Evolutionary conservation across 2,888 invertebrate genomes (phyloP).

Genomic region (Emmelina monodactyla): DNA sequence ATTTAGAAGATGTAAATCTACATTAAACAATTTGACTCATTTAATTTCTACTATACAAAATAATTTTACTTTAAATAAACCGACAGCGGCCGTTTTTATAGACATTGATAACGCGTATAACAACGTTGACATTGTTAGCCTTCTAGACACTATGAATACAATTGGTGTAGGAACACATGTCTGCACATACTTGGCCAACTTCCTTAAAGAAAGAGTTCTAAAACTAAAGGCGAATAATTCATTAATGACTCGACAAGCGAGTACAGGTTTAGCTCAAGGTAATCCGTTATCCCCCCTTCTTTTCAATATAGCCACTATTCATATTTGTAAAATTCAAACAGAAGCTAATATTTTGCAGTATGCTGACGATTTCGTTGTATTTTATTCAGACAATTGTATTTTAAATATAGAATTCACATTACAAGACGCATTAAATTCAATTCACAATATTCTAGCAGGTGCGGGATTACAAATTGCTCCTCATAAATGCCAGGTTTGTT

Average conservation of each 20-base stretch:
- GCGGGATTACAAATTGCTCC: too few relatives aligned
- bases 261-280: not conserved
- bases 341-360: not conserved
- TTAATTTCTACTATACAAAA: not conserved
- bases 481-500: too few relatives aligned
- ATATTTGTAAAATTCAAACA: not conserved
- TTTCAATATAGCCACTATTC: not conserved
- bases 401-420: too few relatives aligned
- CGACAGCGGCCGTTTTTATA: not conserved
- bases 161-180: not conserved
- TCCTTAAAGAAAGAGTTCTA: not conserved
- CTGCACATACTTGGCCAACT: not conserved
- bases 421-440: too few relatives aligned
- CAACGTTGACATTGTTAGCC: not conserved
- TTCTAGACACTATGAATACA: not conserved
- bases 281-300: not conserved
- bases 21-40: not conserved
- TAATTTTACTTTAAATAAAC: not conserved
- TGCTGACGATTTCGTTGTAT: not conserved
- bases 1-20: not conserved
- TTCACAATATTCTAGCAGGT: too few relatives aligned
- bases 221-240: not conserved
- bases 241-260: not conserved
- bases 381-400: too few relatives aligned
- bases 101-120: not conserved